These are phyloP conservation scores for Xestia sexstrigata DNA, from an alignment of 2,888 invertebrate species.

Conservation along the genomic window DNA sequence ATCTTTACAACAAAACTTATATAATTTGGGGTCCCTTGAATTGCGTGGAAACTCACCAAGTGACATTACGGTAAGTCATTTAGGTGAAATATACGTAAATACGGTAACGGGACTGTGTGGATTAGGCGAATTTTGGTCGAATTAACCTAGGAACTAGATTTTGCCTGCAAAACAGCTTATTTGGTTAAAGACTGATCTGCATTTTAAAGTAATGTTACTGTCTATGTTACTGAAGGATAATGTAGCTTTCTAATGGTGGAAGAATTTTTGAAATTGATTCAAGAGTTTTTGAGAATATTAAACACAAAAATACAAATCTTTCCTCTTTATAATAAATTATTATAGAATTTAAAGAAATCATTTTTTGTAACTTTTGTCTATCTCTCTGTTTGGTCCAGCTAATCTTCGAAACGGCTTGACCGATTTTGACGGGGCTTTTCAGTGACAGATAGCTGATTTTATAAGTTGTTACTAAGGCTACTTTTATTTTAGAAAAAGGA, in stretches of 20 bases:
- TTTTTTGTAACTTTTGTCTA: too few relatives aligned
- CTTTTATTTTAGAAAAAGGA: too few relatives aligned
- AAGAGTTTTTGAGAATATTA: too few relatives aligned
- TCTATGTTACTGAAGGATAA: too few relatives aligned
- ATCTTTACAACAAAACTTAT: slow-evolving; percentile 51
- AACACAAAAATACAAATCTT: too few relatives aligned
- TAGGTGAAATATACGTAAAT: slow-evolving; percentile 29
- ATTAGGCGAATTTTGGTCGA: slow-evolving; percentile 9
- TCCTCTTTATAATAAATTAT: too few relatives aligned
- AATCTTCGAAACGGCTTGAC: not conserved
- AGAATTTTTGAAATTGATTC: too few relatives aligned
- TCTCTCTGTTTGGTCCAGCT: not conserved
- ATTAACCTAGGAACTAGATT: slow-evolving; percentile 16
- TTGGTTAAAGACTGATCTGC: not conserved
- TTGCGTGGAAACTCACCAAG: slow-evolving; percentile 42
- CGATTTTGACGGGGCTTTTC: not conserved
- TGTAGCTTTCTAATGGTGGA: too few relatives aligned
- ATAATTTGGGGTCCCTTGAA: slow-evolving; percentile 37
- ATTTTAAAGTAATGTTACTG: too few relatives aligned
- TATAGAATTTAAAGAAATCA: too few relatives aligned
- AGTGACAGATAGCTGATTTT: too few relatives aligned
- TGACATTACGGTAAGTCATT: slow-evolving; percentile 41
- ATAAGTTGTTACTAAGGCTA: too few relatives aligned
- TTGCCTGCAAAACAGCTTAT: not conserved
- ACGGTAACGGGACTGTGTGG: not conserved